Evolutionary conservation across 2,888 invertebrate species (phyloP).

Genomic region (Trachelus troglodyta): DNA sequence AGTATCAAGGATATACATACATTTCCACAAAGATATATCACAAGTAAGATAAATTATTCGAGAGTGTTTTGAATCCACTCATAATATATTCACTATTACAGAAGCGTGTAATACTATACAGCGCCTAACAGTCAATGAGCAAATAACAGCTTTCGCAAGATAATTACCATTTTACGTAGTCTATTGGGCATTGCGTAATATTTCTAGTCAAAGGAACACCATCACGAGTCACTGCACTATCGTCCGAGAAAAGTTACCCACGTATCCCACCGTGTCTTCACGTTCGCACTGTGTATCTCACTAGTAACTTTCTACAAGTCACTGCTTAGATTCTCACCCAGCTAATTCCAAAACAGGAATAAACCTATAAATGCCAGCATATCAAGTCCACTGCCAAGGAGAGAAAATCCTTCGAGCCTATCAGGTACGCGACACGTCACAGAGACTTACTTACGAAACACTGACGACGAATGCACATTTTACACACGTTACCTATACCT

Average conservation of each 20-base stretch:
- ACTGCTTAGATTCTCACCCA: background rate
- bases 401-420: background rate
- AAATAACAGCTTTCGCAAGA: background rate
- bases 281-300: background rate
- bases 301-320: background rate
- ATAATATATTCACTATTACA: background rate
- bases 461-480: background rate
- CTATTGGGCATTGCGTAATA: slow-evolving; percentile 19
- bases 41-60: background rate
- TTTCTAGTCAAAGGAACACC: background rate
- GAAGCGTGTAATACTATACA: background rate
- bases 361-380: background rate
- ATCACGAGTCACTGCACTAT: background rate
- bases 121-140: background rate
- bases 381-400: background rate
- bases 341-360: background rate
- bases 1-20: background rate
- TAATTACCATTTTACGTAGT: slow-evolving; percentile 41
- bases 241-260: background rate
- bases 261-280: background rate
- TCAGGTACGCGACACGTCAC: background rate
- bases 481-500: background rate
- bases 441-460: background rate
- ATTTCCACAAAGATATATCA: background rate
- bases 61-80: background rate